phyloP scores from a whole-genome alignment of 1,140 invertebrate species.

The fruit fly (Drosophila melanogaster) region DNA sequence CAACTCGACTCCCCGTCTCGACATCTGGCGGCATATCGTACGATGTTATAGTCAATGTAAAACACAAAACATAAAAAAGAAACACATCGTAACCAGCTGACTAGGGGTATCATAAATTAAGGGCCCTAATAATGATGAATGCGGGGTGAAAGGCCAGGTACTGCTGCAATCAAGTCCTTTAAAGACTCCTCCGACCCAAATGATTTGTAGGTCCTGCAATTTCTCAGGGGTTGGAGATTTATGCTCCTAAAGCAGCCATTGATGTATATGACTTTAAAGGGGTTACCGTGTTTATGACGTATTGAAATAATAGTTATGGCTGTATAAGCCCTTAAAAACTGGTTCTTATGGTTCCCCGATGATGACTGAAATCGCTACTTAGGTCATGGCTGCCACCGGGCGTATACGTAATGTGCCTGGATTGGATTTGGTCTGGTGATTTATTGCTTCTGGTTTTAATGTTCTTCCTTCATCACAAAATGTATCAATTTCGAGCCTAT shows the following conservation, averaged over 20 bases:
- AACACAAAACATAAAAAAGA: slow-evolving; percentile 71
- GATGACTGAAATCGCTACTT: slow-evolving; percentile 12
- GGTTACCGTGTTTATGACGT: slow-evolving; percentile 25
- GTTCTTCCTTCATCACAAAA: too few relatives aligned
- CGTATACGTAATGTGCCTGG: slow-evolving; percentile 29
- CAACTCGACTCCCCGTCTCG: slow-evolving; percentile 20
- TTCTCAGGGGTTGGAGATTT: slow-evolving; percentile 5
- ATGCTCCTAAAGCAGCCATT: slow-evolving; percentile 8
- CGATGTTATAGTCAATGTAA: slow-evolving; percentile 79
- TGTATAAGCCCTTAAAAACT: slow-evolving; percentile 17
- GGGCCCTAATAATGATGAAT: slow-evolving; percentile 80
- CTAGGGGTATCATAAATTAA: slow-evolving; percentile 74
- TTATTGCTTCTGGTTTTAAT: slow-evolving; percentile 13
- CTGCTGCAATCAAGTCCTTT: slow-evolving; percentile 36
- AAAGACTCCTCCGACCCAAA: slow-evolving; percentile 25
- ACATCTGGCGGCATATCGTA: slow-evolving; percentile 63
- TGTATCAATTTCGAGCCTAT: too few relatives aligned
- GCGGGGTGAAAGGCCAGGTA: slow-evolving; percentile 13
- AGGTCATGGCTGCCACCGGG: background rate
- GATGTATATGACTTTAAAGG: background rate
- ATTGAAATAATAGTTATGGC: slow-evolving; percentile 41
- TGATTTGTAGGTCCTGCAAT: slow-evolving; percentile 33
- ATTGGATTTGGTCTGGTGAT: background rate
- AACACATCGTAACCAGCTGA: slow-evolving; percentile 59
- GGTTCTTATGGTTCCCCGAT: slow-evolving; percentile 3